Evolutionary conservation across 2,888 invertebrate species (phyloP), one percentile per base, ranked within the genome.

Genomic region (Acanthacorydalis orientalis): DNA sequence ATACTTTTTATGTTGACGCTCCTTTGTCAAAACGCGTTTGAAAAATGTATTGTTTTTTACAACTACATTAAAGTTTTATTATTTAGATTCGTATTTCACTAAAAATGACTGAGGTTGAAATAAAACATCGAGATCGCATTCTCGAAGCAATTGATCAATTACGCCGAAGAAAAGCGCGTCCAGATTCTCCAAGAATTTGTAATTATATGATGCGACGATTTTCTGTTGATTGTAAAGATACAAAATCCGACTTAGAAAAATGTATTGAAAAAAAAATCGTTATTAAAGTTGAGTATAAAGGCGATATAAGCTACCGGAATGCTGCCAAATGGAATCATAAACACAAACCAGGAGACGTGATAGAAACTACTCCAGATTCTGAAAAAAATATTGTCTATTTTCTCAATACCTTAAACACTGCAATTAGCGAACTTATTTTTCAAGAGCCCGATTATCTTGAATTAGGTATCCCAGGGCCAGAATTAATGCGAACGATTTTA

Each of bases 131-230:
- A 66, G 78, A 81, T 57, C 75, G 78, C 62, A 85, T 88, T 63
- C 71, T 88, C 59, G 83, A 85, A 62, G 83, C 86, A 58, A 87
- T 89, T 62, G 87, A 88, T 69, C 83, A 85, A 64, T 70, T 88
- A 61, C 78, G 86, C 55, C 75, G 80, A 51, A 74, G 88, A 57
- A 89, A 89, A 71, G 85, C 88, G 48, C 77, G 89, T 49, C 88
- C 88, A 45, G 87, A 88, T 64, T 74, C 83, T 53, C 80, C 83
- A 61, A 75, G 86, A 57, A 88, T 89, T 61, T 83, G 83, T 67
- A 83, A 83, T 67, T 84, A 81, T 72, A 73, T 88, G 63, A 70
- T 81, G 58, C 75, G 85, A 57, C 77, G 79, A 61, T 81, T 80
- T 61, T 78, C 81, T 57, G 75, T 85, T 49, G 72, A 76, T 58